Base-by-base conservation (phyloP, 2,113 vertebrate species). In the Pardalotus punctatus region DNA sequence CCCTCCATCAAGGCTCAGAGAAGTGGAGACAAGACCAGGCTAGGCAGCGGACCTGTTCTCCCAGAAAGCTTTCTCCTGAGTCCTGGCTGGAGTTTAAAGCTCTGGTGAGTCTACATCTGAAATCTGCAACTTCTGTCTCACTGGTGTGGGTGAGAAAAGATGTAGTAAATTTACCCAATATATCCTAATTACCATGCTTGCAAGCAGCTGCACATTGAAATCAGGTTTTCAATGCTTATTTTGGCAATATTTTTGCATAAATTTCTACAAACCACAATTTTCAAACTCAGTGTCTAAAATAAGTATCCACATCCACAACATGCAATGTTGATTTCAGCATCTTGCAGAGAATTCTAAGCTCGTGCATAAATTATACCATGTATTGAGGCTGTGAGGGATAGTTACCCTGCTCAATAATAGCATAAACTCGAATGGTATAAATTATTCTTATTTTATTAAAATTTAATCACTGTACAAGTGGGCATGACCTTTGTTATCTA, bases 181-280 rank as follows among this genome's bases (percentile, higher is more conserved):
- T 78, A 50, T 86, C 83, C 93, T 94, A 96, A 96, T 96, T 92
- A 73, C 67, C 66, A 38, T 83, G 83, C 89, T 95, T 94, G 86
- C 73, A 93, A 92, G 83, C 95, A 95, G 95, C 93, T 94, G 95
- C 86, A 91, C 67, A 94, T 60, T 96, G 69, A 96, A 96, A 92
- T 86, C 73, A 92, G 51, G 4, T 74, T 92, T 29, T 93, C 88
- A 95, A 90, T 86, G 58, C 80, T 96, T 96, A 95, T 97, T 96
- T 97, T 94, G 94, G 88, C 83, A 95, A 95, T 93, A 96, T 90
- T 94, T 97, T 96, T 96, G 83, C 94, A 81, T 93, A 42, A 62
- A 86, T 93, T 94, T 88, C 86, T 88, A 78, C 60, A 95, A 96
- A 84, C 86, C 60, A 86, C 79, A 84, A 56, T 91, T 96, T 97